Percentiles rank a stretch among this genome's conserved stretches.
Evolutionary conservation across 92 coral and sea anemone species (phyloP).

Genomic region (Umimayanthus chanpuru): DNA sequence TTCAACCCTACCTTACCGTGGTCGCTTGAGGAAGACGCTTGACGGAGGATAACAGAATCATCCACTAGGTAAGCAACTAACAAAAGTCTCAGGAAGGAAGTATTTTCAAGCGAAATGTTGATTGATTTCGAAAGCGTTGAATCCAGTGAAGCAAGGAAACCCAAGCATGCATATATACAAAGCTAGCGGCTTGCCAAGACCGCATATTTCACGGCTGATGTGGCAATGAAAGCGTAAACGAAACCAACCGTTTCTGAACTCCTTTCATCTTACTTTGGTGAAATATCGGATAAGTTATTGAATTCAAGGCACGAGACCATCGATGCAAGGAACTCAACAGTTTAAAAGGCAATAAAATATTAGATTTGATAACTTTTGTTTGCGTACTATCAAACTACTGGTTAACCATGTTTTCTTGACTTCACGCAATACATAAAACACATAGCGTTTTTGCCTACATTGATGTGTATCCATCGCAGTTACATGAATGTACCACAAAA

Average conservation of each 20-base stretch:
- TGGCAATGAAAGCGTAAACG: slow-evolving; percentile 12
- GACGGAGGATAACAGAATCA: background rate
- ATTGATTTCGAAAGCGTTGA: slow-evolving; percentile 16
- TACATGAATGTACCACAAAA: too few species aligned
- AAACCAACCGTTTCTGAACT: background rate
- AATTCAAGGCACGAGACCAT: background rate
- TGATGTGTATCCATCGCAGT: background rate
- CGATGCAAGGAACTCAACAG: background rate
- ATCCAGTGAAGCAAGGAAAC: slow-evolving; percentile 42
- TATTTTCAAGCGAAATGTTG: background rate
- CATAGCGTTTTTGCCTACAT: background rate
- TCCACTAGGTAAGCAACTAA: background rate
- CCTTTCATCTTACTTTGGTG: background rate
- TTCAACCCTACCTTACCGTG: background rate
- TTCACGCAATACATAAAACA: background rate
- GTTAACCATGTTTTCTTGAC: background rate
- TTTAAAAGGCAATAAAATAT: background rate
- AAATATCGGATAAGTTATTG: background rate
- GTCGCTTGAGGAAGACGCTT: background rate
- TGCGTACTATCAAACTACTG: background rate
- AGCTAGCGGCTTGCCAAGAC: slow-evolving; percentile 43
- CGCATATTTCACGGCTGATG: slow-evolving; percentile 46
- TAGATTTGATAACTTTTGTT: background rate
- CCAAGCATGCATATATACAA: slow-evolving; percentile 42
- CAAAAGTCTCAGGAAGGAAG: background rate